phyloP scores from a whole-genome alignment of 2,888 invertebrate species.

The Patella pellucida region DNA sequence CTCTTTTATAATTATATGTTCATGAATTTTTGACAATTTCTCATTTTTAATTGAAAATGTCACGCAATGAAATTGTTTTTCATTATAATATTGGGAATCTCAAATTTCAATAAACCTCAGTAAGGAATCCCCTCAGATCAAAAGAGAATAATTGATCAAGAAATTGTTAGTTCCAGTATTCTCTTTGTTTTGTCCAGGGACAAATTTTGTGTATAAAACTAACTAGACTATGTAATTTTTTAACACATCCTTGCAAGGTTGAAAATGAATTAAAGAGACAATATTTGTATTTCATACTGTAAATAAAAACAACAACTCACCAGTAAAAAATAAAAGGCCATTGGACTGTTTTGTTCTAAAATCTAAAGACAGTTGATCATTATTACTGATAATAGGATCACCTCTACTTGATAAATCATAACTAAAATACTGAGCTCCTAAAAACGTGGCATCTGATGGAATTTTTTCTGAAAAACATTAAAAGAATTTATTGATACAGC shows the following conservation, averaged over 20 bases:
- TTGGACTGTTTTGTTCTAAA: conserved; percentile 93
- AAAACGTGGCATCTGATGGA: conserved; percentile 93
- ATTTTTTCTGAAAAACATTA: conserved; percentile 84
- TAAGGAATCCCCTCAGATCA: too few species aligned
- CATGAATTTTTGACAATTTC: too few species aligned
- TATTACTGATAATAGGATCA: conserved; percentile 89
- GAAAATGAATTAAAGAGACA: neutral
- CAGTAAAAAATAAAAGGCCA: conserved; percentile 92
- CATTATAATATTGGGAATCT: too few species aligned
- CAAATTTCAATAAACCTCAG: too few species aligned
- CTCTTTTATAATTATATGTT: too few species aligned
- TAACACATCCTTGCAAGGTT: neutral
- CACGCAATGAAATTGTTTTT: too few species aligned
- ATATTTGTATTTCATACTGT: neutral
- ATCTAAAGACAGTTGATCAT: conserved; percentile 90
- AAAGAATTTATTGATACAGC: neutral
- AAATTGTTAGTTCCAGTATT: too few species aligned
- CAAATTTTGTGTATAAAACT: too few species aligned
- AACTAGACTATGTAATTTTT: neutral
- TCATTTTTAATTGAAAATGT: too few species aligned
- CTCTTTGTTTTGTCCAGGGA: too few species aligned
- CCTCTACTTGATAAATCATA: conserved; percentile 90
- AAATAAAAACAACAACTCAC: conserved; percentile 64
- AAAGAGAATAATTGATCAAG: too few species aligned
- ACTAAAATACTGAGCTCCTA: conserved; percentile 90